Evolutionary conservation across 2,113 vertebrate genomes (phyloP).

Genomic region (Melanostigma gelatinosum): DNA sequence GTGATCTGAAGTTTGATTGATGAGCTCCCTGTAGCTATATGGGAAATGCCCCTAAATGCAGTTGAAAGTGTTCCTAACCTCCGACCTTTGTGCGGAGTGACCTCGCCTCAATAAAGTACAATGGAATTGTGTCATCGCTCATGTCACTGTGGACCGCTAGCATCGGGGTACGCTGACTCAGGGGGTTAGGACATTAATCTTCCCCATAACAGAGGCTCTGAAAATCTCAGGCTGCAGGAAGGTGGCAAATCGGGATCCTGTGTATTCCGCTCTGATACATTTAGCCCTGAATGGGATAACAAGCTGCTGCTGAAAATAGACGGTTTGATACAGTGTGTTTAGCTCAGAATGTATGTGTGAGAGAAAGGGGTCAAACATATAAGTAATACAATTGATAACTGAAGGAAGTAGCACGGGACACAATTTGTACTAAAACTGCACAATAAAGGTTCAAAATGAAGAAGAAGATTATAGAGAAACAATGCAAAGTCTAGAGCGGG

Average conservation of each 20-base stretch:
- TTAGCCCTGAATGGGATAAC: background rate
- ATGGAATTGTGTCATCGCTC: constrained; percentile 48
- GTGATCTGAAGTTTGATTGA: constrained; percentile 33
- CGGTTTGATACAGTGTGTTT: background rate
- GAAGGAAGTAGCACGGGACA: background rate
- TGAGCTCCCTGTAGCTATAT: background rate
- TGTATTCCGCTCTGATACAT: constrained; percentile 10
- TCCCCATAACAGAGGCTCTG: constrained; percentile 40
- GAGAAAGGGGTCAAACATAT: constrained; percentile 17
- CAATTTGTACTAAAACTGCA: background rate
- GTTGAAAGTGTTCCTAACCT: constrained; percentile 28
- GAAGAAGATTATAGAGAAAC: background rate
- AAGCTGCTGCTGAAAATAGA: constrained; percentile 2
- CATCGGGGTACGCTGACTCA: constrained; percentile 5
- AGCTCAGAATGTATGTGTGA: background rate
- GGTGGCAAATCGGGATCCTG: constrained; percentile 11
- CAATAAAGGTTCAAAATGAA: background rate
- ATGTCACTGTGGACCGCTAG: constrained; percentile 23
- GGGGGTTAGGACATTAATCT: constrained; percentile 45
- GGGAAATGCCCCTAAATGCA: background rate
- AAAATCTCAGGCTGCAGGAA: constrained; percentile 9
- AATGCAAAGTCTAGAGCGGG: background rate
- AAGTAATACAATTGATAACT: background rate
- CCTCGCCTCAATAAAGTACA: constrained; percentile 6
- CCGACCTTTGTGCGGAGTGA: constrained; percentile 8